These are phyloP conservation scores for Terebella lapidaria DNA, from an alignment of 2,888 invertebrate species.

Conservation along the genomic window DNA sequence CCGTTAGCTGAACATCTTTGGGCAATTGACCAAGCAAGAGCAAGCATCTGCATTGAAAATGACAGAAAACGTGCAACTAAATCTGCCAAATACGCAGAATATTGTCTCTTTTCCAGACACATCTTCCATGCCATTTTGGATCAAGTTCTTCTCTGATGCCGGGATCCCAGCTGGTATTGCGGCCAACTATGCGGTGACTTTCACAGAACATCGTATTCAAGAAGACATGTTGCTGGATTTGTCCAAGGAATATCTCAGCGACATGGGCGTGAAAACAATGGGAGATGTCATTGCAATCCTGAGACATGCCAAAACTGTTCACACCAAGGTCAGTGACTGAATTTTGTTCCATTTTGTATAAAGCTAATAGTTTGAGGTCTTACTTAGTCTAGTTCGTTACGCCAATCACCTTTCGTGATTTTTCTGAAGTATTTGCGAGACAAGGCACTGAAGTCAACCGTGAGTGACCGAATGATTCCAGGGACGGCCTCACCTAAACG, in stretches of 20 bases:
- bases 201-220: constrained; percentile 80
- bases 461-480: background rate
- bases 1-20: no score
- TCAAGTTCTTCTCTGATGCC: constrained; percentile 78
- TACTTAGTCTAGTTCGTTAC: background rate
- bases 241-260: constrained; percentile 78
- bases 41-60: no score
- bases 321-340: constrained; percentile 54
- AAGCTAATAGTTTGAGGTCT: background rate
- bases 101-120: background rate
- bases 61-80: no score
- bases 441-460: constrained; percentile 29
- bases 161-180: constrained; percentile 76
- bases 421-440: constrained; percentile 19
- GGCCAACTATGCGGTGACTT: constrained; percentile 78
- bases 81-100: no score
- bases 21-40: no score
- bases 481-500: background rate
- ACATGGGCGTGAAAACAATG: constrained; percentile 76
- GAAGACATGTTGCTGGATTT: constrained; percentile 80
- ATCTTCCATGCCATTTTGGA: constrained; percentile 60
- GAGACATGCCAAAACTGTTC: constrained; percentile 60
- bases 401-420: background rate
- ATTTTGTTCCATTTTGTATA: background rate
- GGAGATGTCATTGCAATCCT: constrained; percentile 66